Conservation (phyloP, 2,888 invertebrate genomes). For the Calameuta idolon region DNA sequence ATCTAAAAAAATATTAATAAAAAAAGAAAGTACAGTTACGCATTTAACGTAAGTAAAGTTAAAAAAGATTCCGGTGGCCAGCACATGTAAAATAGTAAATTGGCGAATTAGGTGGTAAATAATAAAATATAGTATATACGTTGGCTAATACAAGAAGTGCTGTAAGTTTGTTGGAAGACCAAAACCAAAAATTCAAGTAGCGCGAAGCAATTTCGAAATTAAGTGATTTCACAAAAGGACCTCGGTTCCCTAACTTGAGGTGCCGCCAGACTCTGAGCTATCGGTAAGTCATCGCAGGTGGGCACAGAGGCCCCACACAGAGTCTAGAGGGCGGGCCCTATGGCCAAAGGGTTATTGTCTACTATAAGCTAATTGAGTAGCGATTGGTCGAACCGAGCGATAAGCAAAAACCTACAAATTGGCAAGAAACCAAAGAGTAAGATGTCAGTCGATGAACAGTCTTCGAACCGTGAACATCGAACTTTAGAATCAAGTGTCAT, state of each 20-base stretch:
- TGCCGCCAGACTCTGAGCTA: constrained; percentile 18
- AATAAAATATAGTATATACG: background rate
- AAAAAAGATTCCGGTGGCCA: background rate
- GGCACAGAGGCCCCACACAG: constrained; percentile 5
- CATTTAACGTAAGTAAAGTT: background rate
- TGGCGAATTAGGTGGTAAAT: background rate
- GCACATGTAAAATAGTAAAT: background rate
- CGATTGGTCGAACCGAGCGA: constrained; percentile 31
- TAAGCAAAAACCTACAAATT: constrained; percentile 40
- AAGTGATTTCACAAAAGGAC: background rate
- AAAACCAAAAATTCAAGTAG: background rate
- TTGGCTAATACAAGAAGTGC: background rate
- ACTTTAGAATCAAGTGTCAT: constrained; percentile 3
- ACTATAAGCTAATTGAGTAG: constrained; percentile 2
- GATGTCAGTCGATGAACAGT: constrained; percentile 37
- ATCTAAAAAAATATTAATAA: background rate
- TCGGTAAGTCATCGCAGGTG: constrained; percentile 30
- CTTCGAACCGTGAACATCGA: constrained; percentile 31
- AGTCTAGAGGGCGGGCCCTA: background rate
- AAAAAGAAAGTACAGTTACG: background rate
- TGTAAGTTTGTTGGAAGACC: background rate
- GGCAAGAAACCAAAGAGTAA: constrained; percentile 29
- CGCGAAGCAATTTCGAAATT: background rate
- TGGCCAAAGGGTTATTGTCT: constrained; percentile 28
- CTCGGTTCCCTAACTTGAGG: constrained; percentile 4